These are phyloP conservation scores for Plusia festucae DNA, from an alignment of 2,888 invertebrate genomes.

Conservation along the genomic window DNA sequence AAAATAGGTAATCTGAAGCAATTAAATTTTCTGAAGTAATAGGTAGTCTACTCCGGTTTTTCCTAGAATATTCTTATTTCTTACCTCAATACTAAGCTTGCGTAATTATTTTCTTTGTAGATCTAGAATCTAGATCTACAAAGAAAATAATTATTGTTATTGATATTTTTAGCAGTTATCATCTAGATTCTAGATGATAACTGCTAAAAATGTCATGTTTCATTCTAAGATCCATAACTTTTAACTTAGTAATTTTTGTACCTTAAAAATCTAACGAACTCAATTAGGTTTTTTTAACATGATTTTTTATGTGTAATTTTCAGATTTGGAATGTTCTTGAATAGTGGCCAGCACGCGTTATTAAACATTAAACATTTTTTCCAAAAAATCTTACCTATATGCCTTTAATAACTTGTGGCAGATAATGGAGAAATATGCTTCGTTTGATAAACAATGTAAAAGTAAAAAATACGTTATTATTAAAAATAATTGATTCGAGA, in stretches of 20 bases:
- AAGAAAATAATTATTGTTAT: too few relatives aligned
- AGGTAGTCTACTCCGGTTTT: too few relatives aligned
- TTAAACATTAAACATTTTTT: neutral
- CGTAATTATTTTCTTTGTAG: too few relatives aligned
- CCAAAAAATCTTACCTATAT: neutral
- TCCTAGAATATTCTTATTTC: too few relatives aligned
- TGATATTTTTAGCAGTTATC: too few relatives aligned
- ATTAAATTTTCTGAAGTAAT: too few relatives aligned
- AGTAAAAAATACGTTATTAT: neutral
- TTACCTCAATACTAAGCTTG: too few relatives aligned
- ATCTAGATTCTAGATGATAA: too few relatives aligned
- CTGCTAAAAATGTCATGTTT: too few relatives aligned
- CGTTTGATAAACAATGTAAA: neutral
- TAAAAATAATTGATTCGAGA: slow-evolving; percentile 28
- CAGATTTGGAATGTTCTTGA: neutral
- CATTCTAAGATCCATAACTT: too few relatives aligned
- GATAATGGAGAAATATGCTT: neutral
- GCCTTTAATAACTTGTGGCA: neutral
- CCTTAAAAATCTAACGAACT: neutral
- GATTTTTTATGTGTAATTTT: neutral
- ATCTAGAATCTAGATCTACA: too few relatives aligned
- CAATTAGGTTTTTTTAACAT: neutral
- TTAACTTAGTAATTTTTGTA: too few relatives aligned
- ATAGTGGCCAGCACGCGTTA: neutral
- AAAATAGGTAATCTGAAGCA: neutral